A percentile compares a stretch with the other conserved stretches of the same genome.
These are phyloP conservation scores for Drosophila cracens DNA, from an alignment of 2,888 invertebrate species.

Conservation along the genomic window DNA sequence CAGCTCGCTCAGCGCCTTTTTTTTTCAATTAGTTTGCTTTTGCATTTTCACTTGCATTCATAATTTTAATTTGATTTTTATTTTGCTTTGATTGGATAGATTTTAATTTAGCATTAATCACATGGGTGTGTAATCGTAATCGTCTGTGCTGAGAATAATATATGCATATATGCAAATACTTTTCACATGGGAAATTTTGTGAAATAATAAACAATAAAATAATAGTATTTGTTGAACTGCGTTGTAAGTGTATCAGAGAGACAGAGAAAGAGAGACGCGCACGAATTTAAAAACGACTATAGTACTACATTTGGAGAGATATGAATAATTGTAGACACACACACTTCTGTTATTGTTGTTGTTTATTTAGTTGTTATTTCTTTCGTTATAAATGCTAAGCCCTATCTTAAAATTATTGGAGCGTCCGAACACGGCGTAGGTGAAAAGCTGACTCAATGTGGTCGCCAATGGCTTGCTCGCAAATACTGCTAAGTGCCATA, in stretches of 20 bases:
- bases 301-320: conserved; percentile 9
- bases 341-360: conserved; percentile 17
- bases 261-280: conserved; percentile 25
- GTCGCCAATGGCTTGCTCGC: conserved; percentile 11
- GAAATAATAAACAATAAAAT: conserved; percentile 42
- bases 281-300: conserved; percentile 16
- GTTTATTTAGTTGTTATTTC: conserved; percentile 19
- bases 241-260: conserved; percentile 30
- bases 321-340: conserved; percentile 19
- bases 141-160: conserved; percentile 43
- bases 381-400: conserved; percentile 55
- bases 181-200: conserved; percentile 49
- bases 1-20: conserved; percentile 47
- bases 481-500: background rate
- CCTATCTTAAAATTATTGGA: conserved; percentile 64
- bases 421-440: conserved; percentile 63
- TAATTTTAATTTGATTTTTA: conserved; percentile 17
- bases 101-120: conserved; percentile 43
- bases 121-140: conserved; percentile 13
- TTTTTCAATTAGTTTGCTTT: conserved; percentile 62
- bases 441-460: conserved; percentile 58
- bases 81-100: conserved; percentile 20
- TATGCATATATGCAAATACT: conserved; percentile 71
- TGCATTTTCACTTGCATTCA: conserved; percentile 63
- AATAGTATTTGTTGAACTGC: conserved; percentile 42